Conservation (phyloP, 2,888 invertebrate genomes). For the Andrena hattorfiana region DNA sequence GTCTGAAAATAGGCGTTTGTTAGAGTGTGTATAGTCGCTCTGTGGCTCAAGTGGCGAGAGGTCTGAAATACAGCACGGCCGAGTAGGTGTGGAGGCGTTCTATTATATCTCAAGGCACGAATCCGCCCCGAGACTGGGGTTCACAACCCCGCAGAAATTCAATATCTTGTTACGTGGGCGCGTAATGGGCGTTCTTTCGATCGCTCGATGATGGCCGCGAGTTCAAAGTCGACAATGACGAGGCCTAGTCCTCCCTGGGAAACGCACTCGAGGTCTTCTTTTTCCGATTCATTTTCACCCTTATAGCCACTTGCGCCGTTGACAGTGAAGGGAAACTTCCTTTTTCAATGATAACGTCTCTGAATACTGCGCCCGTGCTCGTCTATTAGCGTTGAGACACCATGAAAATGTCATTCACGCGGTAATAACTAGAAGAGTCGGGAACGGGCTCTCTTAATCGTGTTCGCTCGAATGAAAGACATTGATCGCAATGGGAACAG, state of each 20-base stretch:
- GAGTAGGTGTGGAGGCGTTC: constrained; percentile 70
- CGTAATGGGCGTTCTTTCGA: constrained; percentile 68
- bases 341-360: constrained; percentile 59
- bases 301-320: constrained; percentile 8
- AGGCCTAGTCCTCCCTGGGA: constrained; percentile 1
- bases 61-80: constrained; percentile 56
- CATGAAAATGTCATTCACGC: constrained; percentile 29
- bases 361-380: neutral
- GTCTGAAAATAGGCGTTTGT: constrained; percentile 80
- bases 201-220: constrained; percentile 55
- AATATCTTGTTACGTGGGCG: constrained; percentile 69
- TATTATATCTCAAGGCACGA: constrained; percentile 77
- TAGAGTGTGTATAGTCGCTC: constrained; percentile 70
- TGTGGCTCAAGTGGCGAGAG: constrained; percentile 61
- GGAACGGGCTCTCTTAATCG: constrained; percentile 36
- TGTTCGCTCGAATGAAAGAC: constrained; percentile 1
- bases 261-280: constrained; percentile 26
- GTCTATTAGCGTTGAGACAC: constrained; percentile 34
- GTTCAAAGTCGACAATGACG: constrained; percentile 53
- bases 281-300: constrained; percentile 10
- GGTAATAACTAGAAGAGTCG: constrained; percentile 37
- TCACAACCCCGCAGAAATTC: constrained; percentile 71
- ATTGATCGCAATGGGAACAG: constrained; percentile 35
- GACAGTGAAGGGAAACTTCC: constrained; percentile 17
- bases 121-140: constrained; percentile 60